phyloP scores from a whole-genome alignment of 1,140 invertebrate genomes.

The Cotesia glomerata region DNA sequence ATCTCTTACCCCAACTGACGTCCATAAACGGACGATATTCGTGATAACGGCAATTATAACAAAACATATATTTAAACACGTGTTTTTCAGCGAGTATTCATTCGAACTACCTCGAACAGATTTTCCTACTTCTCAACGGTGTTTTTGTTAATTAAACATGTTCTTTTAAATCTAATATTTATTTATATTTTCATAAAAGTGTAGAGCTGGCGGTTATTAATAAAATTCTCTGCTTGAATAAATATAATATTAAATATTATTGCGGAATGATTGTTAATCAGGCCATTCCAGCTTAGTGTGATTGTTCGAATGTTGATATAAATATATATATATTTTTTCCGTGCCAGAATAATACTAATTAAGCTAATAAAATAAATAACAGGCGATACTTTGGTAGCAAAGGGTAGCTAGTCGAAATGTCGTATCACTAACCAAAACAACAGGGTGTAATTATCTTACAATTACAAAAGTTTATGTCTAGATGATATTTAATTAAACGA shows the following conservation, averaged over 20 bases:
- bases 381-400: slow-evolving; percentile 2
- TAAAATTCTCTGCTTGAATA: not conserved
- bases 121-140: not conserved
- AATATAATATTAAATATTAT: not conserved
- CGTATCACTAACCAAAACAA: slow-evolving; percentile 3
- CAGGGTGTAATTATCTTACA: slow-evolving; percentile 12
- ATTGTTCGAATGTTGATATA: slow-evolving; percentile 6
- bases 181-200: not conserved
- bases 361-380: not conserved
- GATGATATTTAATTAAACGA: not conserved
- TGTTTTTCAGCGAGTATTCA: slow-evolving; percentile 12
- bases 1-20: slow-evolving; percentile 23
- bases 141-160: not conserved
- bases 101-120: slow-evolving; percentile 9
- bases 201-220: not conserved
- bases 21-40: slow-evolving; percentile 18
- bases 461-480: not conserved
- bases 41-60: slow-evolving; percentile 22
- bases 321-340: slow-evolving; percentile 1
- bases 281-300: slow-evolving; percentile 20
- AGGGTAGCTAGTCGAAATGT: slow-evolving; percentile 20
- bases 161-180: not conserved
- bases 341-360: slow-evolving; percentile 16
- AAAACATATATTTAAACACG: not conserved
- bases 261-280: not conserved